These are phyloP conservation scores for Neelides folsomi DNA, from an alignment of 2,888 invertebrate genomes.

Conservation along the genomic window DNA sequence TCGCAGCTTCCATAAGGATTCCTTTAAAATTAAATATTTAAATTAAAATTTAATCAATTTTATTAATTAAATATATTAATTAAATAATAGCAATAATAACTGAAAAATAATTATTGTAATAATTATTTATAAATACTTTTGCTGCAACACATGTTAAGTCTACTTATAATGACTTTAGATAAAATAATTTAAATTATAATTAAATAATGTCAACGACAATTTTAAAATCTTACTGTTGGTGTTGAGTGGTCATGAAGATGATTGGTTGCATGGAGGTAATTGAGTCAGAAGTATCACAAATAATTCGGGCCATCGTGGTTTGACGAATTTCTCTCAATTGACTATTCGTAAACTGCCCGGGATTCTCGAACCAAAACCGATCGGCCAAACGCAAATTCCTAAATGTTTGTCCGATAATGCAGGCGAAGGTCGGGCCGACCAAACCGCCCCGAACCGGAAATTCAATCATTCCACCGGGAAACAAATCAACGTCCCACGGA, in stretches of 20 bases:
- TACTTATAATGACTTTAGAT: background rate
- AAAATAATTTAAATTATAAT: background rate
- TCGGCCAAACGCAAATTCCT: conserved; percentile 41
- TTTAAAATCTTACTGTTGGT: conserved; percentile 35
- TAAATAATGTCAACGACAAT: conserved; percentile 1
- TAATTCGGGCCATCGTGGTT: conserved; percentile 56
- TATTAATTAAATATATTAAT: background rate
- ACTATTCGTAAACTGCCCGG: conserved; percentile 50
- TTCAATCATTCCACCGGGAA: conserved; percentile 39
- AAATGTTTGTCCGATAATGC: conserved; percentile 44
- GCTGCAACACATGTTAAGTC: background rate
- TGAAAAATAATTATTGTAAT: too few species aligned
- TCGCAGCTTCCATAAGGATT: conserved; percentile 25
- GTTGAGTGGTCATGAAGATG: conserved; percentile 51
- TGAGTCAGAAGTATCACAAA: conserved; percentile 53
- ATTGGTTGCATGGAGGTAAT: conserved; percentile 58
- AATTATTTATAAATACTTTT: too few species aligned
- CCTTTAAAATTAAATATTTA: conserved; percentile 7
- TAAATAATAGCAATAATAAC: too few species aligned
- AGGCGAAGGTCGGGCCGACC: conserved; percentile 40
- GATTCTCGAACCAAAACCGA: conserved; percentile 44
- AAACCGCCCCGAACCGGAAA: conserved; percentile 36
- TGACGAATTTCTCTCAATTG: conserved; percentile 61
- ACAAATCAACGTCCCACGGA: conserved; percentile 37
- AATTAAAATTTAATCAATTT: background rate